Evolutionary conservation across 1,140 invertebrate genomes (phyloP).

Genomic region (Ostrea edulis): DNA sequence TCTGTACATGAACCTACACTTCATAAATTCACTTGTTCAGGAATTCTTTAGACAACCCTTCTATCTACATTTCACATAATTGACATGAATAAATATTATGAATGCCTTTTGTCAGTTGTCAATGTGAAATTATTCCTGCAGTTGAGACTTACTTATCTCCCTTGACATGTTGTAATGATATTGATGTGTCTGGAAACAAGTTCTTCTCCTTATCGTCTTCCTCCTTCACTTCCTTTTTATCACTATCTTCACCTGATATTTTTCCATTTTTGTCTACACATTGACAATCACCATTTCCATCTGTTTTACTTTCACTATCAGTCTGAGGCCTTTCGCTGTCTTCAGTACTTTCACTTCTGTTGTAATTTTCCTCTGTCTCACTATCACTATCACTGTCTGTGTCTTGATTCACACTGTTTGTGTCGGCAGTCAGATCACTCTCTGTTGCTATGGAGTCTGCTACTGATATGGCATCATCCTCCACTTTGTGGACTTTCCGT

Average conservation of each 20-base stretch:
- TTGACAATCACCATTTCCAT: constrained; percentile 47
- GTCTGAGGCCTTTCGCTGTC: constrained; percentile 73
- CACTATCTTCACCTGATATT: constrained; percentile 26
- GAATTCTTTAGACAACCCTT: no score
- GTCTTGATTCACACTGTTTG: constrained; percentile 54
- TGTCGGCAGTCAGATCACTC: constrained; percentile 62
- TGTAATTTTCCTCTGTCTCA: constrained; percentile 56
- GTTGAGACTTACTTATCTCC: constrained; percentile 77
- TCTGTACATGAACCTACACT: no score
- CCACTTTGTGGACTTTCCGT: constrained; percentile 74
- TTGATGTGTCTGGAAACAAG: constrained; percentile 82
- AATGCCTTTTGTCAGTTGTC: no score
- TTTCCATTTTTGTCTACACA: constrained; percentile 39
- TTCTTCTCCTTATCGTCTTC: constrained; percentile 55
- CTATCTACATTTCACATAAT: no score
- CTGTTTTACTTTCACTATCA: constrained; percentile 72
- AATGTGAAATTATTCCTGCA: no score
- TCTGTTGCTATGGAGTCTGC: constrained; percentile 64
- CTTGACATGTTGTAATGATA: constrained; percentile 78
- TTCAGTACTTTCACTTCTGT: constrained; percentile 71
- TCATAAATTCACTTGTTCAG: no score
- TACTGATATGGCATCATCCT: constrained; percentile 73
- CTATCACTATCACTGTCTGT: constrained; percentile 60
- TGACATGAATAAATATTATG: no score
- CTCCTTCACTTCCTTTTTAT: constrained; percentile 28